Evolutionary conservation across 2,888 invertebrate genomes (phyloP), one percentile per base, ranked within the genome.

Genomic region (Allacma fusca): DNA sequence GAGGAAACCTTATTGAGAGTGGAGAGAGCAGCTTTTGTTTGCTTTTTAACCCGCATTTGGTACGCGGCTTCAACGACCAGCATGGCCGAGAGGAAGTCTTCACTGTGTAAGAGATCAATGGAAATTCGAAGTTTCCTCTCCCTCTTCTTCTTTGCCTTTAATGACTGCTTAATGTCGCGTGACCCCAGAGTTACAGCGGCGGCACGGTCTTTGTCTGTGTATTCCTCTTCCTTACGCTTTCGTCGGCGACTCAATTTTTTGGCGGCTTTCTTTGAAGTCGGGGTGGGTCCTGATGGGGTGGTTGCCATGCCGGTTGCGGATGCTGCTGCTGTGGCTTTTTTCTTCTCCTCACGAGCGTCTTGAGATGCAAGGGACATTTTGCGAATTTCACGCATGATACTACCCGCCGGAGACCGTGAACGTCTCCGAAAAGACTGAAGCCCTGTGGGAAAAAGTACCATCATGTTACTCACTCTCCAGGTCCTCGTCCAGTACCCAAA

Each of bases 161-260:
- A 87, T 44, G 93, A 94, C 82, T 93, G 92, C 85, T 96, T 96
- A 80, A 96, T 95, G 85, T 96, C 95, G 80, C 91, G 91, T n/a
- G 91, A 92, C 0, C 94, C 94, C 90, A 93, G 86, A 85, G 94
- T 93, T 21, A 95, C 95, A 0, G 95, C 95, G 0, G 96, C 95
- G 0, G 95, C 96, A 7, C 96, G 89, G 86, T 95, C 95, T 85
- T 96, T 96, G 86, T 96, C 96, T 24, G 95, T 95, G 85, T 95
- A 96, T 26, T 93, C 87, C 85, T 95, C 95, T 83, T 94, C 94
- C 78, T 88, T 85, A 75, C 85, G 62, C 79, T 79, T 81, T 57
- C 69, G 57, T 2, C 81, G 59, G 29, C 75, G 69, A n/a, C 72
- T 70, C 19, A 40, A 59, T 44, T 78, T 76, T 21, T 81, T 79